Conservation (phyloP, 2,888 invertebrate genomes). For the Aricia artaxerxes region DNA sequence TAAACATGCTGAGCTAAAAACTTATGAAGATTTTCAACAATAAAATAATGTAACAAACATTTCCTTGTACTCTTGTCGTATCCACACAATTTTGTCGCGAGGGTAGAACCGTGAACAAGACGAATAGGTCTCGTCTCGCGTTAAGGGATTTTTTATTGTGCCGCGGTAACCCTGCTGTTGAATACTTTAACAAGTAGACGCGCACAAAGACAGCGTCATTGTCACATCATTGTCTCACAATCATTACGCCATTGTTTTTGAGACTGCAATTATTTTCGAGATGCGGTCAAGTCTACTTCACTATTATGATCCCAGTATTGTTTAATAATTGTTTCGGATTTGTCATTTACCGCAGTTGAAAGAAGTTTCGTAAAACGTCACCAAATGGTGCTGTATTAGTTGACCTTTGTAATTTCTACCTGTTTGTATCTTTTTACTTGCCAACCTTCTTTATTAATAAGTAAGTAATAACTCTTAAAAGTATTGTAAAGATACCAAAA, state of each 20-base stretch:
- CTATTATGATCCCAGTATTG: neutral
- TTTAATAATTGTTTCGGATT: neutral
- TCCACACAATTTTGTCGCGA: conserved; percentile 58
- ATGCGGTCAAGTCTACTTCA: conserved; percentile 11
- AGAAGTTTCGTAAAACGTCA: neutral
- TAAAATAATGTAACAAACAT: neutral
- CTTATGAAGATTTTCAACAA: neutral
- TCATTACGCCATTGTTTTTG: conserved; percentile 12
- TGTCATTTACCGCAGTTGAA: neutral
- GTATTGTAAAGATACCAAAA: neutral
- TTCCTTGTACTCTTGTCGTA: conserved; percentile 36
- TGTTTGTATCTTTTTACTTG: too few relatives aligned
- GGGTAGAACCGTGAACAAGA: conserved; percentile 65
- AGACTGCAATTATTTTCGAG: conserved; percentile 19
- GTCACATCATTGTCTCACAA: conserved; percentile 18
- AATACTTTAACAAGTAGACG: conserved; percentile 61
- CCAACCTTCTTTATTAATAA: too few relatives aligned
- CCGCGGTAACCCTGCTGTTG: conserved; percentile 68
- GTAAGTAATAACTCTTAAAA: neutral
- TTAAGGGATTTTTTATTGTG: conserved; percentile 81
- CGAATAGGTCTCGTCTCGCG: conserved; percentile 75
- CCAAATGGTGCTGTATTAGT: too few relatives aligned
- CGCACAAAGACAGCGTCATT: conserved; percentile 19
- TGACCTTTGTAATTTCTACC: too few relatives aligned
- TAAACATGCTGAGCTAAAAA: too few relatives aligned